These are phyloP conservation scores for Cataglyphis albicans DNA, from an alignment of 2,888 invertebrate genomes.

Conservation along the genomic window DNA sequence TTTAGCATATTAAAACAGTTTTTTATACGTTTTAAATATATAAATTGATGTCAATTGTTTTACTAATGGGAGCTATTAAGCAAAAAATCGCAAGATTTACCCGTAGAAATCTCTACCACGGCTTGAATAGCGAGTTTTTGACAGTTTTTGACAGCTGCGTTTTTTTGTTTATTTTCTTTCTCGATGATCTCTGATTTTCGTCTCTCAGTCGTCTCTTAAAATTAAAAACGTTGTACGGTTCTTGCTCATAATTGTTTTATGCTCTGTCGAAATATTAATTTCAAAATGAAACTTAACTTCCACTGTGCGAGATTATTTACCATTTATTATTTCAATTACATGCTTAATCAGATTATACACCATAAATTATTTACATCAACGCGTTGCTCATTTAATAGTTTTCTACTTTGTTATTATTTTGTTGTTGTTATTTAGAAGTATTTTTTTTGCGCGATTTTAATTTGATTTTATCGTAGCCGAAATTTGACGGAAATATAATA, in stretches of 20 bases:
- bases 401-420: conserved; percentile 22
- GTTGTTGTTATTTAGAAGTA: neutral
- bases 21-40: conserved; percentile 8
- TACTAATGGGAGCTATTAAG: conserved; percentile 20
- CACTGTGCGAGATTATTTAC: conserved; percentile 36
- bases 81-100: conserved; percentile 24
- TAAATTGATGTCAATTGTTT: conserved; percentile 36
- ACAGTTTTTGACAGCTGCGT: conserved; percentile 65
- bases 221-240: conserved; percentile 60
- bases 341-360: neutral
- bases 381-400: conserved; percentile 28
- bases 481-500: conserved; percentile 15
- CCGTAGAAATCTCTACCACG: conserved; percentile 57
- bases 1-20: conserved; percentile 5
- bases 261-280: conserved; percentile 12
- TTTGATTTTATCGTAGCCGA: conserved; percentile 10
- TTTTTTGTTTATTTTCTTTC: conserved; percentile 30
- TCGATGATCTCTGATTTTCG: neutral
- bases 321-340: too few species aligned
- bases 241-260: conserved; percentile 58
- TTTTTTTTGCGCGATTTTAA: conserved; percentile 22
- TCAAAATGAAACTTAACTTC: conserved; percentile 1
- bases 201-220: conserved; percentile 51
- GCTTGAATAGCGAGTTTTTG: conserved; percentile 55
- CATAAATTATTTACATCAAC: conserved; percentile 15